Conservation (phyloP, 1,140 invertebrate species). For the Himalopsyche phryganea region DNA sequence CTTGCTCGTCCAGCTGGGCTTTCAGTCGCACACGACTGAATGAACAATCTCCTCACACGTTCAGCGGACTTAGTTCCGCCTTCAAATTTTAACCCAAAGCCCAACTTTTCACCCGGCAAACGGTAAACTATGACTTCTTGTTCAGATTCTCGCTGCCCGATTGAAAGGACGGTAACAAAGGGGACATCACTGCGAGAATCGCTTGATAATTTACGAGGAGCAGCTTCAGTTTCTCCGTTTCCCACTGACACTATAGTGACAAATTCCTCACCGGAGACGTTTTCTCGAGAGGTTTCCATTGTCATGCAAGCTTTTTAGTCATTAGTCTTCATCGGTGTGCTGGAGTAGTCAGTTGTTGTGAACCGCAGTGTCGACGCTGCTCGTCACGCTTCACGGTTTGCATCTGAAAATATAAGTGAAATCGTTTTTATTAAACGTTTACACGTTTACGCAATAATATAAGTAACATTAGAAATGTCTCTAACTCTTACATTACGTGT, state of each 20-base stretch:
- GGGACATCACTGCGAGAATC: slow-evolving; percentile 39
- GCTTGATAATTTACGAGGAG: slow-evolving; percentile 2
- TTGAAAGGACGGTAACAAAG: slow-evolving; percentile 51
- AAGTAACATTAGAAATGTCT: neutral
- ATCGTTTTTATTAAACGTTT: neutral
- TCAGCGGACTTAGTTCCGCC: slow-evolving; percentile 76
- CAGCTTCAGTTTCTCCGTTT: slow-evolving; percentile 33
- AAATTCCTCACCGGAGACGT: slow-evolving; percentile 41
- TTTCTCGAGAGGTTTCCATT: no score
- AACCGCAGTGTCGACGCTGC: neutral
- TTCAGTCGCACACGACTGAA: slow-evolving; percentile 84
- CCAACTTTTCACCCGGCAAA: slow-evolving; percentile 82
- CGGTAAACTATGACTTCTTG: slow-evolving; percentile 78
- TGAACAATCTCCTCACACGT: slow-evolving; percentile 68
- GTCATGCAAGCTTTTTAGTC: neutral
- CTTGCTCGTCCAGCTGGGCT: slow-evolving; percentile 79
- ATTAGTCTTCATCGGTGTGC: slow-evolving; percentile 3
- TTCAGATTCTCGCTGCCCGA: slow-evolving; percentile 45
- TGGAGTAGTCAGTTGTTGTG: neutral
- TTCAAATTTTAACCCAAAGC: slow-evolving; percentile 89
- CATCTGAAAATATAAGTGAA: slow-evolving; percentile 21
- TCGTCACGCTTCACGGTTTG: slow-evolving; percentile 2
- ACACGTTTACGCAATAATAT: neutral
- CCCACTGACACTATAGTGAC: slow-evolving; percentile 53
- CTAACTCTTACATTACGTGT: neutral